A percentile compares a stretch with the other conserved stretches of the same genome.
Conservation (phyloP, 2,113 vertebrate species). For the Vidua macroura region DNA sequence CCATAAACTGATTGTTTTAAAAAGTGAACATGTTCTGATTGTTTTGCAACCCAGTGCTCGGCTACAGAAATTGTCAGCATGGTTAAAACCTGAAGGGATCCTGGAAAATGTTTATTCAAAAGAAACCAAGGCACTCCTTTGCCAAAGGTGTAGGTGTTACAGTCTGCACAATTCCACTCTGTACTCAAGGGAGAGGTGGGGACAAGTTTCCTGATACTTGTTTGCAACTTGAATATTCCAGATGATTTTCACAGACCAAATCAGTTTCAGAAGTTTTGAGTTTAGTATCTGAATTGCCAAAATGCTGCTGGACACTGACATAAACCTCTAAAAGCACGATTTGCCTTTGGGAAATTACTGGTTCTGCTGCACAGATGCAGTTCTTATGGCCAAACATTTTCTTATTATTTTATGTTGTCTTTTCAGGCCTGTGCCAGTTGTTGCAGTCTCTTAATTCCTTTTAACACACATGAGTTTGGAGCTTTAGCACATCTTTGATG, state of each 20-base stretch:
- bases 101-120: not conserved
- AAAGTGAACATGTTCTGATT: not conserved
- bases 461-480: accelerated
- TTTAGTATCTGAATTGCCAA: not conserved
- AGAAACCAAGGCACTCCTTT: not conserved
- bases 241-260: not conserved
- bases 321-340: not conserved
- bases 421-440: not conserved
- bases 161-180: not conserved
- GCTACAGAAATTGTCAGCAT: not conserved
- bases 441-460: not conserved
- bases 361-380: not conserved
- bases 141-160: not conserved
- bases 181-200: not conserved
- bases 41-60: not conserved
- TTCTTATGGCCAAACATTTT: not conserved
- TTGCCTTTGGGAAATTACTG: not conserved
- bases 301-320: not conserved
- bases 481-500: not conserved
- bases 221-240: not conserved
- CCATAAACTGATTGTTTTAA: not conserved
- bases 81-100: not conserved
- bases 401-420: not conserved
- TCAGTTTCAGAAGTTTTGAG: not conserved
- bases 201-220: not conserved